These are phyloP conservation scores for Nyctalus aviator DNA, from an alignment of 2,797 vertebrate genomes.

Conservation along the genomic window DNA sequence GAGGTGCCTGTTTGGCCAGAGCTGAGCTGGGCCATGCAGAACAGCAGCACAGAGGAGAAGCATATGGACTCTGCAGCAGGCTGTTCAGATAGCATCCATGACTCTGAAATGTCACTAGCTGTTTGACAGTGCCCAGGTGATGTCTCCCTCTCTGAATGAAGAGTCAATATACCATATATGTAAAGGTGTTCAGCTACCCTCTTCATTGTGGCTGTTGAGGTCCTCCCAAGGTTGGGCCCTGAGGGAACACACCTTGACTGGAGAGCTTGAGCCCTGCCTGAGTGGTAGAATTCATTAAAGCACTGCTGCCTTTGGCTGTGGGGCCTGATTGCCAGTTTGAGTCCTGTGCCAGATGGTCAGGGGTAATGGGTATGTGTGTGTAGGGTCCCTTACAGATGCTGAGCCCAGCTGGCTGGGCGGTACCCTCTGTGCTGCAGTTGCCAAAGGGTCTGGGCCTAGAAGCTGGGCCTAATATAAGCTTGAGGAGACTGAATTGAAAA, in stretches of 20 bases:
- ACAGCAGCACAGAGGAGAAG: neutral
- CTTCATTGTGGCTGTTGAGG: neutral
- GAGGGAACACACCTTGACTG: neutral
- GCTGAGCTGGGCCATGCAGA: neutral
- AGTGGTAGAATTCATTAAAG: neutral
- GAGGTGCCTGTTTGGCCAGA: neutral
- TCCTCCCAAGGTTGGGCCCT: neutral
- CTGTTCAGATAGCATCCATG: neutral
- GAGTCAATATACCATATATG: neutral
- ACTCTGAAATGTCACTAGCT: neutral
- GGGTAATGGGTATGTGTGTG: neutral
- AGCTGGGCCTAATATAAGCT: conserved; percentile 7
- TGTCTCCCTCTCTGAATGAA: neutral
- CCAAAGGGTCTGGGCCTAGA: neutral
- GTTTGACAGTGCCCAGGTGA: neutral
- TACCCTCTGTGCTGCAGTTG: neutral
- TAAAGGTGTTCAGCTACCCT: neutral
- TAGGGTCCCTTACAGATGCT: neutral
- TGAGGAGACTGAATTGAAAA: neutral
- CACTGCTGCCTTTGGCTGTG: neutral
- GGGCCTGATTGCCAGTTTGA: neutral
- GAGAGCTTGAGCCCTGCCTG: neutral
- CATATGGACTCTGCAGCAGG: neutral
- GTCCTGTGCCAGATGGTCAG: neutral
- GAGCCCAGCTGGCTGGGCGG: too few relatives aligned